Conservation (phyloP, 53 echinoderm and acorn worm genomes). For the Arbacia lixula region DNA sequence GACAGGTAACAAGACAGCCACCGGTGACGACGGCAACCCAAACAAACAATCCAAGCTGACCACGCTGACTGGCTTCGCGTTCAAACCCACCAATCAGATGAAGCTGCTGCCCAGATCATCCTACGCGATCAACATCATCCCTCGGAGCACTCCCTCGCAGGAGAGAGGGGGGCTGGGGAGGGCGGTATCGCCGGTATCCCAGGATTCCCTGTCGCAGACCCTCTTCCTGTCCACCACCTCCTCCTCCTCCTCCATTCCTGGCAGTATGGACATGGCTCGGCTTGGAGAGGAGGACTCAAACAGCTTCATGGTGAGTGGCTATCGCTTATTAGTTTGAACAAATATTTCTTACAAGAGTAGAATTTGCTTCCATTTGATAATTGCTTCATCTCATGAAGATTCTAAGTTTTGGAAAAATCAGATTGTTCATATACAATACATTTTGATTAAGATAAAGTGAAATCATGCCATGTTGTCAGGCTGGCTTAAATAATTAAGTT, state of each 20-base stretch:
- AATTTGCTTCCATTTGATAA: too few species aligned
- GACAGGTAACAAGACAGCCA: slow-evolving; percentile 1
- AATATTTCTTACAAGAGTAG: too few species aligned
- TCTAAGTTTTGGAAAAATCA: too few species aligned
- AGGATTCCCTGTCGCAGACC: slow-evolving; percentile 17
- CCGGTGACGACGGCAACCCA: neutral
- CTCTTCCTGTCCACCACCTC: slow-evolving; percentile 1
- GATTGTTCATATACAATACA: too few species aligned
- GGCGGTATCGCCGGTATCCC: slow-evolving; percentile 10
- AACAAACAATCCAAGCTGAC: slow-evolving; percentile 13
- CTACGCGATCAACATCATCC: neutral
- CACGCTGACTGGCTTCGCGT: slow-evolving; percentile 20
- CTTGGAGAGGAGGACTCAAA: slow-evolving; percentile 14
- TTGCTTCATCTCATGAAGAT: too few species aligned
- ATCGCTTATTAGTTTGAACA: too few species aligned
- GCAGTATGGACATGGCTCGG: slow-evolving; percentile 47
- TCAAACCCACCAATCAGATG: slow-evolving; percentile 7
- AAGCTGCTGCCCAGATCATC: slow-evolving; percentile 1
- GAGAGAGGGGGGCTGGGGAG: slow-evolving; percentile 5
- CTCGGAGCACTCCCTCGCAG: neutral
- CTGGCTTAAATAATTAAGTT: too few species aligned
- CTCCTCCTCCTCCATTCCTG: slow-evolving; percentile 18
- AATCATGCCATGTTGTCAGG: too few species aligned
- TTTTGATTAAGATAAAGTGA: too few species aligned
- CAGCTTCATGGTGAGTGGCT: slow-evolving; percentile 36